phyloP scores from a whole-genome alignment of 2,113 vertebrate species.

The Podilymbus podiceps region DNA sequence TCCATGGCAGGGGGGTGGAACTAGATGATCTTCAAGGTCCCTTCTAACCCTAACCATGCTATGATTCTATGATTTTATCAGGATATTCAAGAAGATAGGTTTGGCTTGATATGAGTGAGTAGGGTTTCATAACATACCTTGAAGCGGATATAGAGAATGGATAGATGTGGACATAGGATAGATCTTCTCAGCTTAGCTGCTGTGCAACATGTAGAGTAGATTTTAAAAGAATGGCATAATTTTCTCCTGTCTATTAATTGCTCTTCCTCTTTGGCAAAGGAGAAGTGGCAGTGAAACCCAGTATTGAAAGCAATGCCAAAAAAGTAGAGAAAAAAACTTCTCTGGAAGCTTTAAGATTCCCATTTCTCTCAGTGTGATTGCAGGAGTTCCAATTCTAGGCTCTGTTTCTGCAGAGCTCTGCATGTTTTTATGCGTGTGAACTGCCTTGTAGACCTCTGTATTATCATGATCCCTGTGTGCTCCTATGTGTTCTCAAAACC shows the following conservation, averaged over 20 bases:
- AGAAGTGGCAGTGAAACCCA: neutral
- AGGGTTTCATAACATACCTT: neutral
- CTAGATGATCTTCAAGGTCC: too few species aligned
- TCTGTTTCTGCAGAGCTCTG: neutral
- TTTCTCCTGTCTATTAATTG: neutral
- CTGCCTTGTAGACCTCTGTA: neutral
- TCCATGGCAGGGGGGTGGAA: too few species aligned
- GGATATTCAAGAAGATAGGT: neutral
- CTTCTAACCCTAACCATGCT: too few species aligned
- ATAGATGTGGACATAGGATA: neutral
- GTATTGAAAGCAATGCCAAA: neutral
- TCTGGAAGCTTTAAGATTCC: neutral
- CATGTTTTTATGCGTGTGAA: neutral
- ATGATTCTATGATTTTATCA: neutral
- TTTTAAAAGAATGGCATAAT: neutral
- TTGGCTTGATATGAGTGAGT: neutral
- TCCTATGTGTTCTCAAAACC: neutral
- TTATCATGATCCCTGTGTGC: neutral
- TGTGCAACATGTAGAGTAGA: neutral
- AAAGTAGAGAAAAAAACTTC: neutral
- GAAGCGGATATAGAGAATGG: neutral
- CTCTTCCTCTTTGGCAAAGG: neutral
- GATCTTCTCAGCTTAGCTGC: neutral
- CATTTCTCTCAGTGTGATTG: neutral
- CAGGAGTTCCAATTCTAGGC: neutral